Conservation (phyloP, 1,140 invertebrate species). For the Drosophila pseudoobscura region DNA sequence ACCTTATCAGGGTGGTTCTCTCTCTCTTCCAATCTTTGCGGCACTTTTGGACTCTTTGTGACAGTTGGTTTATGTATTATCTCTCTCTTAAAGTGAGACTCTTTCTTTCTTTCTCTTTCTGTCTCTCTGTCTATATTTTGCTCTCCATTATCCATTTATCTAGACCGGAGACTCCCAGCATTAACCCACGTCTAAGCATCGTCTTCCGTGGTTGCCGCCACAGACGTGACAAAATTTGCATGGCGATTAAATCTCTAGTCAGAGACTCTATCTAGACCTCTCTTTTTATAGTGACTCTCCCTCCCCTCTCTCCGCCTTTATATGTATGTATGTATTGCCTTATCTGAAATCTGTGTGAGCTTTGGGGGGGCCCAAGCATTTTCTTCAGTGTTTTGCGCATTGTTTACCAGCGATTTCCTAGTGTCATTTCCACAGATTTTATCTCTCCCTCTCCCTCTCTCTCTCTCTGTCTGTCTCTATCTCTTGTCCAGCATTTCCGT, state of each 20-base stretch:
- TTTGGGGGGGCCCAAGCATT: constrained; percentile 34
- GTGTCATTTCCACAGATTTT: constrained; percentile 75
- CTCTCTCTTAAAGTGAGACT: not conserved
- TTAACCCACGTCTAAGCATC: constrained; percentile 74
- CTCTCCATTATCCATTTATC: constrained; percentile 57
- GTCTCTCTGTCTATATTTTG: not conserved
- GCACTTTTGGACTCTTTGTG: not conserved
- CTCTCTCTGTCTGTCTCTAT: not conserved
- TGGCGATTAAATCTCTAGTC: constrained; percentile 55
- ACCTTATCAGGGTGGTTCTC: constrained; percentile 38
- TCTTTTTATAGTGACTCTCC: constrained; percentile 26
- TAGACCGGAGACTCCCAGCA: constrained; percentile 50
- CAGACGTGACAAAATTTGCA: constrained; percentile 79
- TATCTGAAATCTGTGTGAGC: constrained; percentile 40
- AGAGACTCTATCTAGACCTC: constrained; percentile 23
- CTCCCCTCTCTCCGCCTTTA: constrained; percentile 8
- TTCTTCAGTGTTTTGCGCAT: constrained; percentile 46
- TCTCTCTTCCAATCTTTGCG: not conserved
- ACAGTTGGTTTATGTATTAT: constrained; percentile 24
- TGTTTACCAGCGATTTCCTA: constrained; percentile 81
- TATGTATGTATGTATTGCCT: not conserved
- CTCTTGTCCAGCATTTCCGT: constrained; percentile 43
- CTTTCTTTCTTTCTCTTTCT: not conserved
- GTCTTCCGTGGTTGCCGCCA: constrained; percentile 44
- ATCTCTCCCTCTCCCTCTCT: constrained; percentile 1